Conservation (phyloP, 1,140 invertebrate genomes). For the Stegodyphus dumicola region DNA sequence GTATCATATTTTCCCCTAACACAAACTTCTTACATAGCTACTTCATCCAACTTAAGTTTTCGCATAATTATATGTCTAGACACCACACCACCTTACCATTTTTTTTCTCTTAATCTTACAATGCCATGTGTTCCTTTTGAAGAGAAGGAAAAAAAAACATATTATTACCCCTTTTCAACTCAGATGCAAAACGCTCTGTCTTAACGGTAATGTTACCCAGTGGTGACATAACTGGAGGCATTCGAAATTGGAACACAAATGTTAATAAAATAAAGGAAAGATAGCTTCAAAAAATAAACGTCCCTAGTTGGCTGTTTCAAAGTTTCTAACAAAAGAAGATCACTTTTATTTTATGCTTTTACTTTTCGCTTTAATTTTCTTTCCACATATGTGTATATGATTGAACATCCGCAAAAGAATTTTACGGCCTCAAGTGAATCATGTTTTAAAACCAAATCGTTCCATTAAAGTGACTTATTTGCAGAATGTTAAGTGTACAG, state of each 20-base stretch:
- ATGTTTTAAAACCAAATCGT: not conserved
- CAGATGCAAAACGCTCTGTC: not conserved
- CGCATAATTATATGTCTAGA: not conserved
- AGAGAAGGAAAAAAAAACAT: not conserved
- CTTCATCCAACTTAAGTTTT: not conserved
- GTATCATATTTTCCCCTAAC: conserved; percentile 21
- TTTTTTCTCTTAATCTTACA: not conserved
- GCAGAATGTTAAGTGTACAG: too few relatives aligned
- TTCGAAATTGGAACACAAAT: conserved; percentile 43
- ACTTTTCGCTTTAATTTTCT: conserved; percentile 26
- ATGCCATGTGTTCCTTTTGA: not conserved
- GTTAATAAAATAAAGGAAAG: conserved; percentile 36
- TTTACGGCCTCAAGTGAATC: conserved; percentile 33
- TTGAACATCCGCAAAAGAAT: conserved; percentile 6
- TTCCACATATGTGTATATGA: conserved; percentile 6
- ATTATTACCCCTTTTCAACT: conserved; percentile 28
- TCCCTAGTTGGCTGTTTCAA: conserved; percentile 38
- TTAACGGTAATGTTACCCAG: conserved; percentile 53
- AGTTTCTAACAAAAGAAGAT: conserved; percentile 39
- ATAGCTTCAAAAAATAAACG: conserved; percentile 16
- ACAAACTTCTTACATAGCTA: not conserved
- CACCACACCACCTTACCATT: not conserved
- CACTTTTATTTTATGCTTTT: conserved; percentile 8
- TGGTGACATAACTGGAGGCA: conserved; percentile 37
- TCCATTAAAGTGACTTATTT: conserved; percentile 8